Evolutionary conservation across 2,113 vertebrate species (phyloP), one percentile per base, ranked within the genome.

Genomic region (Ctenomys sociabilis): DNA sequence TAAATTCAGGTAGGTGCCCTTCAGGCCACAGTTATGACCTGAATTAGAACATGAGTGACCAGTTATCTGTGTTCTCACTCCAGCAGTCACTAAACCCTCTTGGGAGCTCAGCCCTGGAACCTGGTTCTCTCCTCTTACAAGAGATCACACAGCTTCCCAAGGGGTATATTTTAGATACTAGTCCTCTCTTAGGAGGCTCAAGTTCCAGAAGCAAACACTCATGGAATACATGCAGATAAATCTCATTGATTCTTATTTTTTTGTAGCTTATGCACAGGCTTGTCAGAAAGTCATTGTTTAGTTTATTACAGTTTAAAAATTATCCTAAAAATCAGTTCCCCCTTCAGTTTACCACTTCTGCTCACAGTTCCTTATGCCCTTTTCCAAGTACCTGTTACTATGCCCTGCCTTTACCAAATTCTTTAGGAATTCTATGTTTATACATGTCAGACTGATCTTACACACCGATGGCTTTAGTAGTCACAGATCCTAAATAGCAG

Each of bases 11-110:
- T 52, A 30, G 91, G 64, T 61, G 59, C 70, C 90, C 59, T 68
- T 35, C 59, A 6, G 5, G 13, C 49, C 61, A 24, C 3, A 12
- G 24, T 90, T 70, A 89, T 1, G 35, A 43, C 32, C 21, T 37
- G 45, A 85, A 63, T n/a, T 11, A 45, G 35, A 66, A 7, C 14
- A 10, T 16, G 59, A 21, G 52, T 4, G 6, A 10, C 8, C 28
- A n/a, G 81, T 0, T 19, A 3, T 24, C 37, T 19, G 1, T 0
- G 0, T 64, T 90, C 24, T 78, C 43, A 61, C 59, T 61, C 63
- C 72, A 0, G 52, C 37, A 43, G 43, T 73, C n/a, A 26, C n/a
- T 57, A 75, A 52, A 35, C 52, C 26, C 37, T 37, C 7, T 24
- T 30, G 1, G 11, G 4, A 8, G 30, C 40, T 37, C 16, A 63